Evolutionary conservation across 1,140 invertebrate species (phyloP).

Genomic region (Lepidurus arcticus): DNA sequence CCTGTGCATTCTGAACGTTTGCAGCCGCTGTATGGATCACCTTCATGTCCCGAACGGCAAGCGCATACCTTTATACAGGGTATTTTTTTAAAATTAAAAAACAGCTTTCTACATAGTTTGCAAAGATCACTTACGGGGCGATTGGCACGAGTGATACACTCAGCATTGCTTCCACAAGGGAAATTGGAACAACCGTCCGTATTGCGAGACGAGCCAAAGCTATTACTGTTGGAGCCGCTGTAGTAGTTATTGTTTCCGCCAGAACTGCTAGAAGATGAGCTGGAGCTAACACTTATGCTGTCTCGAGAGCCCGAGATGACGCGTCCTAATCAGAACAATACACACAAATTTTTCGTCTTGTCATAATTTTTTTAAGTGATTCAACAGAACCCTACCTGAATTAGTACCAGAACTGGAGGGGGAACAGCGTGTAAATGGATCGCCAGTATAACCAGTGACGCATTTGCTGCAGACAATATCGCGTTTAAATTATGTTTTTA

Average conservation of each 20-base stretch:
- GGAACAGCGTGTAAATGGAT: slow-evolving; percentile 37
- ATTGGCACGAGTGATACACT: slow-evolving; percentile 48
- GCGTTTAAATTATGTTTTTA: too few species aligned
- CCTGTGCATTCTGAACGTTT: slow-evolving; percentile 56
- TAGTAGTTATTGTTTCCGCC: neutral
- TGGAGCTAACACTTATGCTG: slow-evolving; percentile 11
- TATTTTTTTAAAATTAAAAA: neutral
- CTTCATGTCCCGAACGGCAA: slow-evolving; percentile 54
- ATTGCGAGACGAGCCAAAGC: slow-evolving; percentile 26
- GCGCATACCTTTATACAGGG: slow-evolving; percentile 45
- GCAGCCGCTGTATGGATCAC: slow-evolving; percentile 57
- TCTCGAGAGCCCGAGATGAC: neutral
- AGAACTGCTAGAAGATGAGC: slow-evolving; percentile 24
- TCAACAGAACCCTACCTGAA: neutral
- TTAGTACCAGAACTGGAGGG: neutral
- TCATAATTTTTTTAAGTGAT: neutral
- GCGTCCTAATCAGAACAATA: neutral
- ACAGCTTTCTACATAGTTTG: neutral
- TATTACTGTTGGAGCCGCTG: slow-evolving; percentile 7
- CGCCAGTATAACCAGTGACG: slow-evolving; percentile 36
- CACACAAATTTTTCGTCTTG: neutral
- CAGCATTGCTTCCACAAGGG: slow-evolving; percentile 46
- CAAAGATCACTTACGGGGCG: slow-evolving; percentile 42
- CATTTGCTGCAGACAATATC: slow-evolving; percentile 27
- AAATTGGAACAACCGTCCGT: slow-evolving; percentile 40